Evolutionary conservation across 2,797 vertebrate species (phyloP).

Genomic region (Pangasius sanitwongsei): DNA sequence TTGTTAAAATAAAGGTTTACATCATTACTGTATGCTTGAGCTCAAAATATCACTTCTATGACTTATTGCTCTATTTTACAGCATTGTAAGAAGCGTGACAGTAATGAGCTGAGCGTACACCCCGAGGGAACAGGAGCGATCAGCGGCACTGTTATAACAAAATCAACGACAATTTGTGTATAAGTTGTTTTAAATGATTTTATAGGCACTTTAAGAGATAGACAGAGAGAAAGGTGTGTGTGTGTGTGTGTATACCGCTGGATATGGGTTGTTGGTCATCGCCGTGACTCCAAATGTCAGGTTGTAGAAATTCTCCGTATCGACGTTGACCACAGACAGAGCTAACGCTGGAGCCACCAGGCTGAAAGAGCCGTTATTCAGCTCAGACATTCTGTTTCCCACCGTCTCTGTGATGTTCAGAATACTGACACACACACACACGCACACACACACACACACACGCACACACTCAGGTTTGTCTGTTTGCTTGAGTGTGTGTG

Average conservation of each 20-base stretch:
- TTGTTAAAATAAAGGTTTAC: too few species aligned
- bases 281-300: conserved; percentile 81
- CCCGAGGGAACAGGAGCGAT: too few species aligned
- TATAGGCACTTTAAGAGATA: neutral
- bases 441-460: conserved; percentile 11
- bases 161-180: too few species aligned
- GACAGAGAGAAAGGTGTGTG: neutral
- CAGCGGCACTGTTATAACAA: too few species aligned
- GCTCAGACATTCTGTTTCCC: conserved; percentile 78
- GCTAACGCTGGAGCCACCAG: conserved; percentile 71
- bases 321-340: conserved; percentile 74
- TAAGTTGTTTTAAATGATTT: too few species aligned
- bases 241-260: conserved; percentile 73
- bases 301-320: conserved; percentile 69
- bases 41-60: too few species aligned
- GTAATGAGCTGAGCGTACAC: too few species aligned
- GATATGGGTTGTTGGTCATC: conserved; percentile 60
- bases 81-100: too few species aligned
- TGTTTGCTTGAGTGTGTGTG: neutral
- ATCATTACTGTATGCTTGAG: too few species aligned
- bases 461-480: neutral
- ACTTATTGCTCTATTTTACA: too few species aligned
- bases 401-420: conserved; percentile 79
- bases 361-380: conserved; percentile 64
- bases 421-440: conserved; percentile 72